Conservation (phyloP, 2,888 invertebrate genomes). For the Pseudococcus viburni region DNA sequence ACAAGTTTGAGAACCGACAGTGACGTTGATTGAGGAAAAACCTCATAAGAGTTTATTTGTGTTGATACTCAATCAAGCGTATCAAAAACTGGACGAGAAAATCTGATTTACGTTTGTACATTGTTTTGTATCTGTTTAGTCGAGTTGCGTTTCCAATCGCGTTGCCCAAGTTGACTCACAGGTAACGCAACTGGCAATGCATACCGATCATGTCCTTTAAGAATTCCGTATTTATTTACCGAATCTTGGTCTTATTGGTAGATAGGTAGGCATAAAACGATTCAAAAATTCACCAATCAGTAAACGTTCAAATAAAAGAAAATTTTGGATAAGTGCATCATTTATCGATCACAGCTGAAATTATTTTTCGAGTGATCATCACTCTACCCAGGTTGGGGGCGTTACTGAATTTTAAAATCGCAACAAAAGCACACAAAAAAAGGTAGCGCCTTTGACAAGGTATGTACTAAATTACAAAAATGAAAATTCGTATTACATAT, state of each 20-base stretch:
- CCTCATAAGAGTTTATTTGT: background rate
- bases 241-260: background rate
- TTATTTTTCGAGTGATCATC: too few species aligned
- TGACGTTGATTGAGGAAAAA: background rate
- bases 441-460: too few species aligned
- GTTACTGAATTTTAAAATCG: too few species aligned
- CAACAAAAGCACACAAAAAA: too few species aligned
- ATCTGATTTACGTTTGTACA: background rate
- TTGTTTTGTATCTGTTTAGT: background rate
- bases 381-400: too few species aligned
- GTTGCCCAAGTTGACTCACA: background rate
- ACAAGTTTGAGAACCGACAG: background rate
- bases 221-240: background rate
- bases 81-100: conserved; percentile 10
- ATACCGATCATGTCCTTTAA: conserved; percentile 20
- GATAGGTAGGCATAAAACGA: background rate
- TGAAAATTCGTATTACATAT: too few species aligned
- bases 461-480: too few species aligned
- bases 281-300: background rate
- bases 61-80: background rate
- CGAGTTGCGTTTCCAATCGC: conserved; percentile 27
- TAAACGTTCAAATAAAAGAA: too few species aligned
- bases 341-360: too few species aligned
- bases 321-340: too few species aligned
- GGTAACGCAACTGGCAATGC: conserved; percentile 18